phyloP scores from a whole-genome alignment of 2,797 vertebrate genomes.

The Acipenser oxyrinchus region DNA sequence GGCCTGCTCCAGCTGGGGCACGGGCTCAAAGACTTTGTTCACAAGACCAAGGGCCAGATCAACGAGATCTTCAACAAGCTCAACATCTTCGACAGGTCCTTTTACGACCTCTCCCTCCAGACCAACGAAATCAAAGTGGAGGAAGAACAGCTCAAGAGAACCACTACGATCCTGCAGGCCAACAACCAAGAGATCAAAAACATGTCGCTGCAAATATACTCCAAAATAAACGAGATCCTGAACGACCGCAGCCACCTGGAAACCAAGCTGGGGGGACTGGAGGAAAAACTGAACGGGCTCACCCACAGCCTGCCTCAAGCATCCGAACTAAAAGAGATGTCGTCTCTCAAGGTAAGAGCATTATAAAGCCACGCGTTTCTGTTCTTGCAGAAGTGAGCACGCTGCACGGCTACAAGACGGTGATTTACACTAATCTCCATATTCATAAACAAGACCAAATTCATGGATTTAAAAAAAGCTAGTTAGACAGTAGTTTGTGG shows the following conservation, averaged over 20 bases:
- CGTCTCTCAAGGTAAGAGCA: slow-evolving; percentile 78
- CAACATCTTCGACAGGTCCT: slow-evolving; percentile 86
- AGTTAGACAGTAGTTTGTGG: too few relatives aligned
- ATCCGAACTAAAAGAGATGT: slow-evolving; percentile 72
- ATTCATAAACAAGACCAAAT: too few relatives aligned
- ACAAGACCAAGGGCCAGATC: slow-evolving; percentile 92
- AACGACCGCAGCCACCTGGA: slow-evolving; percentile 81
- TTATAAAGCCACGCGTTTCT: background rate
- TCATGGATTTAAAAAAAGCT: too few relatives aligned
- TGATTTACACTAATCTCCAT: background rate
- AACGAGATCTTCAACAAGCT: slow-evolving; percentile 93
- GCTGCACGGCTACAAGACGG: background rate
- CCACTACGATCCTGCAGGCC: slow-evolving; percentile 73
- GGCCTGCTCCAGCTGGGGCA: slow-evolving; percentile 93
- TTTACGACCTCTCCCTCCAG: slow-evolving; percentile 82
- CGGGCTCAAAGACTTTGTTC: slow-evolving; percentile 88
- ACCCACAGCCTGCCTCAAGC: slow-evolving; percentile 53
- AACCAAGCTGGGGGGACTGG: slow-evolving; percentile 75
- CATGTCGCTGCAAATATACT: slow-evolving; percentile 81
- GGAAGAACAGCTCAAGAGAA: slow-evolving; percentile 83
- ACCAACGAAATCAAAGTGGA: slow-evolving; percentile 90
- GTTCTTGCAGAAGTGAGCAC: background rate
- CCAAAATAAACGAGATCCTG: slow-evolving; percentile 79
- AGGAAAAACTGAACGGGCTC: slow-evolving; percentile 77
- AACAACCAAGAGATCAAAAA: slow-evolving; percentile 92